Base-by-base conservation (phyloP, 2,888 invertebrate species). In the Dione juno region DNA sequence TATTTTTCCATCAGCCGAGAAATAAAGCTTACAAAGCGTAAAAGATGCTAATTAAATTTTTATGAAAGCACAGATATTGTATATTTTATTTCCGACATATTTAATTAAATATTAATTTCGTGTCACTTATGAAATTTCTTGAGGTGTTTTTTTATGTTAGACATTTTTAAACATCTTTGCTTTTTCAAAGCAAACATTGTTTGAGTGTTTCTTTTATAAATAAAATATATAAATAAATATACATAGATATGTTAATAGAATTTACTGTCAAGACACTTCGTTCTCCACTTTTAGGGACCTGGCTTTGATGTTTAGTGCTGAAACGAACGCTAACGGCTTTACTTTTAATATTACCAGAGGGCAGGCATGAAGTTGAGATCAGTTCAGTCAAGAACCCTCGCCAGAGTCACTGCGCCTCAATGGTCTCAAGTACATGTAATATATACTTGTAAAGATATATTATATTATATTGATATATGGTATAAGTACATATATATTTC, bases 1-100 rank as follows among this genome's bases (percentile, higher is more conserved):
- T 37, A 37, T 16, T 37, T 35, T 54, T 54, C n/a, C 54, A 35
- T n/a, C 10, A 54, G 35, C 35, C 35, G 35, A 35, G 54, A 54
- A 59, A 43, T 59, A 11, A 9, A 14, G n/a, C 59, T 43, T 21
- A 14, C 41, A 14, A 59, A 21, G 59, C 28, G 53, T n/a, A 21
- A 21, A 21, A 59, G 13, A 59, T 59, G 21, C 21, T 59, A 14
- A 59, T 61, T 11, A 28, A 45, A 2, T 45, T 61, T 61, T 61
- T 61, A 61, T 61, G 0, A 61, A 43, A 61, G 37, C 37, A 43
- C 7, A n/a, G 45, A 28, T 43, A 10, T 43, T 14, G 43, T 28
- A 10, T 59, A 21, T 43, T 28, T 45, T 28, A 45, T 16, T 16
- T 28, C 45, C 45, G n/a, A 59, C 21, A n/a, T 3, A 43, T 43